phyloP scores from a whole-genome alignment of 2,113 vertebrate species.

The Vombatus ursinus region DNA sequence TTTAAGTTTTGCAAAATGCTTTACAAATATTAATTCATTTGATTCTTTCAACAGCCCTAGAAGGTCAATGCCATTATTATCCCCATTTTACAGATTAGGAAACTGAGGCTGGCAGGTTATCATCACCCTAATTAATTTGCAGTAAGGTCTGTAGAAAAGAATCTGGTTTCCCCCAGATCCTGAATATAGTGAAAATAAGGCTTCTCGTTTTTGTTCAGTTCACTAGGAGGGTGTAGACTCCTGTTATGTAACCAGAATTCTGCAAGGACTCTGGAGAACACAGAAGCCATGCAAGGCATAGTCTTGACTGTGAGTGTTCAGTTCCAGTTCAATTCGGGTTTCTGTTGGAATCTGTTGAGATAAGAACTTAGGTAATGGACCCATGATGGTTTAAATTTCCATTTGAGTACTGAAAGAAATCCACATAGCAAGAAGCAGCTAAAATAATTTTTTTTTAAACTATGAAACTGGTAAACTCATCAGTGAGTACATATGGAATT shows the following conservation, averaged over 20 bases:
- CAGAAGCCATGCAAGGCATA: background rate
- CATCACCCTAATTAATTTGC: background rate
- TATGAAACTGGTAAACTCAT: background rate
- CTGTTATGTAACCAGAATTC: background rate
- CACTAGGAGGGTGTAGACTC: background rate
- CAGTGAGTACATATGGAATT: background rate
- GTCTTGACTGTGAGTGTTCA: background rate
- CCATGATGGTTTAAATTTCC: background rate
- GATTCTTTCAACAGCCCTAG: background rate
- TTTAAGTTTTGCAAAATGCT: background rate
- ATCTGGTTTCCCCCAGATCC: background rate
- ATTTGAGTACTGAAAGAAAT: slow-evolving; percentile 24
- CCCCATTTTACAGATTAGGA: background rate
- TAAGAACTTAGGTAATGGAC: background rate
- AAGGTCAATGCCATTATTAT: background rate
- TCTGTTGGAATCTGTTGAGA: background rate
- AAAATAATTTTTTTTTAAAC: slow-evolving; percentile 10
- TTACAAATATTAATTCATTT: background rate
- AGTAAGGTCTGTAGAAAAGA: background rate
- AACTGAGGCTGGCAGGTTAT: background rate
- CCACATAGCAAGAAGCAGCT: slow-evolving; percentile 15
- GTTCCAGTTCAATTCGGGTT: background rate
- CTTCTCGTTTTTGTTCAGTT: background rate
- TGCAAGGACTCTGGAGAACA: background rate
- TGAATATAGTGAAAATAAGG: background rate